Conservation (phyloP, 1,140 invertebrate genomes). For the Archivesica marissinica region DNA sequence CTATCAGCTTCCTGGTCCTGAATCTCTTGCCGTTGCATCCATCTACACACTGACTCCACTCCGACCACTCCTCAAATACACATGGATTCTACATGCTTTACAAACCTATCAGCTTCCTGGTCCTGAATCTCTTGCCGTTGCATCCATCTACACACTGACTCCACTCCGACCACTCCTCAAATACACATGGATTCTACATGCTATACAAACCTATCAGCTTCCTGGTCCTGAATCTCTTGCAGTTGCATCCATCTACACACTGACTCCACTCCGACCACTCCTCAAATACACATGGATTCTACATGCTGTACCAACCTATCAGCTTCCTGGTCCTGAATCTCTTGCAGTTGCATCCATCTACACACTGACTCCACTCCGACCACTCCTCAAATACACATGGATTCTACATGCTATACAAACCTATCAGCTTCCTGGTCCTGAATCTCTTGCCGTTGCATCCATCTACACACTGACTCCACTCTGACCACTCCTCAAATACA, state of each 20-base stretch:
- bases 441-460: constrained; percentile 84
- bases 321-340: constrained; percentile 63
- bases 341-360: constrained; percentile 85
- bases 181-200: constrained; percentile 84
- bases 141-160: constrained; percentile 86
- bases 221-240: constrained; percentile 72
- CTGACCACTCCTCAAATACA: constrained; percentile 87
- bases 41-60: constrained; percentile 86
- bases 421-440: constrained; percentile 57
- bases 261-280: constrained; percentile 87
- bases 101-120: constrained; percentile 33
- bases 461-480: constrained; percentile 86
- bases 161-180: constrained; percentile 88
- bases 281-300: constrained; percentile 87
- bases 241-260: constrained; percentile 86
- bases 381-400: constrained; percentile 87
- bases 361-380: constrained; percentile 87
- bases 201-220: constrained; percentile 37
- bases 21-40: constrained; percentile 84
- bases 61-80: constrained; percentile 87
- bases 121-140: constrained; percentile 79
- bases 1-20: constrained; percentile 57
- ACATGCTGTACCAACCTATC: too few relatives aligned
- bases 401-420: constrained; percentile 1
- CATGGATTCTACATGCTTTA: too few relatives aligned